phyloP scores from a whole-genome alignment of 2,797 vertebrate genomes.

The Peromyscus aztecus region DNA sequence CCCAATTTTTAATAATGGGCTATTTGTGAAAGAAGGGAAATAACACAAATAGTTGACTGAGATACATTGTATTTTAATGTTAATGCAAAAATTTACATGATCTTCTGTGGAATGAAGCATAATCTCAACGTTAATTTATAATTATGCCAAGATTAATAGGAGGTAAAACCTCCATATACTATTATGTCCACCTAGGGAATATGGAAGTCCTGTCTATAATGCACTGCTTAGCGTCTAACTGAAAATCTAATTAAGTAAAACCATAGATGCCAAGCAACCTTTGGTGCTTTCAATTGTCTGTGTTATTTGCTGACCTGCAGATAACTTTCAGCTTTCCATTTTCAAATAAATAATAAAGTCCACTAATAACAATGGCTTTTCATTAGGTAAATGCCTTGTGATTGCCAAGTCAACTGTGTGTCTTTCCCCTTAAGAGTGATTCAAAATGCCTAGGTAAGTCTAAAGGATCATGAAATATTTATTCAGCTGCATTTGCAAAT shows the following conservation, averaged over 20 bases:
- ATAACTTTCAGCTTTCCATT: conserved; percentile 73
- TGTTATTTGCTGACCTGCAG: conserved; percentile 74
- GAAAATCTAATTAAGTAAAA: conserved; percentile 76
- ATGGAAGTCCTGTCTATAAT: conserved; percentile 61
- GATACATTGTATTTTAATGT: conserved; percentile 27
- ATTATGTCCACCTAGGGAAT: conserved; percentile 66
- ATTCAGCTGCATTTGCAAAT: conserved; percentile 73
- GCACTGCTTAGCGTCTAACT: conserved; percentile 69
- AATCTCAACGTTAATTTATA: conserved; percentile 38
- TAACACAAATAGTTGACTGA: not conserved
- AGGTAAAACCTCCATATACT: conserved; percentile 57
- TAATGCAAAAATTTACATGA: conserved; percentile 41
- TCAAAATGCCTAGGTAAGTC: conserved; percentile 77
- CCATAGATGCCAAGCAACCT: conserved; percentile 34
- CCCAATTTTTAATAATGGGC: conserved; percentile 8
- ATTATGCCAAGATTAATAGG: conserved; percentile 64
- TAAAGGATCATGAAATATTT: conserved; percentile 74
- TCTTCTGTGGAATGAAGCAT: not conserved
- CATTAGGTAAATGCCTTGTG: conserved; percentile 70
- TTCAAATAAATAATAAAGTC: conserved; percentile 72
- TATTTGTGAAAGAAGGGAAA: not conserved
- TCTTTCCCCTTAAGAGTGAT: conserved; percentile 65
- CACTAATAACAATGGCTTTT: conserved; percentile 74
- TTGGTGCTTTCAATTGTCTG: conserved; percentile 74
- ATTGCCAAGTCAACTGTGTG: conserved; percentile 48